These are phyloP conservation scores for Macaria liturata DNA, from an alignment of 2,888 invertebrate species.

Conservation along the genomic window DNA sequence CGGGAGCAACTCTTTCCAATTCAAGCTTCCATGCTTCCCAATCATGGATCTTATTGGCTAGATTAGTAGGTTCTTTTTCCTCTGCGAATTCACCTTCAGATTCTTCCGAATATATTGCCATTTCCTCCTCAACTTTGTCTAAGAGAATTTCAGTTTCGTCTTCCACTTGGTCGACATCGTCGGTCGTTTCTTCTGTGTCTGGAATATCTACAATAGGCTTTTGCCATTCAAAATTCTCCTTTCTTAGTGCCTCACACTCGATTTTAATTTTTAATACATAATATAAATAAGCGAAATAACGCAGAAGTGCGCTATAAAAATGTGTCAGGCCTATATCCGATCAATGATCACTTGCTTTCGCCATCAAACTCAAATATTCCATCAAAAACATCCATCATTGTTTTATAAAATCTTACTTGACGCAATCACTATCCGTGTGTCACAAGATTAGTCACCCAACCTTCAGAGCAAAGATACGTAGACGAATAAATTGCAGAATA, in stretches of 20 bases:
- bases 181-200: conserved; percentile 81
- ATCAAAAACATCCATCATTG: conserved; percentile 7
- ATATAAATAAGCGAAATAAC: too few relatives aligned
- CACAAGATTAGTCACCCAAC: conserved; percentile 56
- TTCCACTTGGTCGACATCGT: conserved; percentile 87
- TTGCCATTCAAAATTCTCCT: conserved; percentile 88
- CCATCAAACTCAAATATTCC: conserved; percentile 1
- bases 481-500: conserved; percentile 11
- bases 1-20: conserved; percentile 96
- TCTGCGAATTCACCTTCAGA: conserved; percentile 84
- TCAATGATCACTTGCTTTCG: too few relatives aligned
- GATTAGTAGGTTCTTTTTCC: conserved; percentile 58
- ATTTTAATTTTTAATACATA: too few relatives aligned
- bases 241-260: conserved; percentile 86
- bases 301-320: too few relatives aligned
- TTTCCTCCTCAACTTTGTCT: conserved; percentile 92
- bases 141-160: conserved; percentile 92
- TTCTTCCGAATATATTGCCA: conserved; percentile 87
- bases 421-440: conserved; percentile 43
- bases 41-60: conserved; percentile 78
- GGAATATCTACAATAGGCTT: conserved; percentile 76
- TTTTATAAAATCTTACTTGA: conserved; percentile 35
- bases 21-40: conserved; percentile 95
- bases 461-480: conserved; percentile 37
- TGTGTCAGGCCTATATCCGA: too few relatives aligned